phyloP scores from a whole-genome alignment of 2,797 vertebrate genomes.

The Callimico goeldii region DNA sequence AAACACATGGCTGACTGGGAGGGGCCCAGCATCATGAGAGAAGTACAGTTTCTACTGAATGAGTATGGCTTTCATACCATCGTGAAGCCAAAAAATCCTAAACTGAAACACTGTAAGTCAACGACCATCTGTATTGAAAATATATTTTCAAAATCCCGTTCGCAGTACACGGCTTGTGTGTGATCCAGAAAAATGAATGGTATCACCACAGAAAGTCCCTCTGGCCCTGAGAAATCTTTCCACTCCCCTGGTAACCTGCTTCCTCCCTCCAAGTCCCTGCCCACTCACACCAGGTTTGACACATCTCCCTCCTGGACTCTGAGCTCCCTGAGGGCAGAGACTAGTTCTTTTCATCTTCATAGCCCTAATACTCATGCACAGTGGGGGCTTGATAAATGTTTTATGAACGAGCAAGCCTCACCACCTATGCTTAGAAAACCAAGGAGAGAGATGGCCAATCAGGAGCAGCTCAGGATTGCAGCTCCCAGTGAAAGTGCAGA shows the following conservation, averaged over 20 bases:
- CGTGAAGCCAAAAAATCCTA: not conserved
- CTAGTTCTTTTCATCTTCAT: not conserved
- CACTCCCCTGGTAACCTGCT: not conserved
- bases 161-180: not conserved
- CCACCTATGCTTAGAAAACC: not conserved
- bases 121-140: not conserved
- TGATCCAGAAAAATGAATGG: conserved; percentile 5
- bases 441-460: too few species aligned
- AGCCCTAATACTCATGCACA: too few species aligned
- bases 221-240: not conserved
- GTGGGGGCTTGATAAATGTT: not conserved
- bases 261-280: not conserved
- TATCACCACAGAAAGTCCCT: not conserved
- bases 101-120: too few species aligned
- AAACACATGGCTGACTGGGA: not conserved
- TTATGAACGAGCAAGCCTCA: not conserved
- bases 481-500: too few species aligned
- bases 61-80: not conserved
- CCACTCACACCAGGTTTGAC: too few species aligned
- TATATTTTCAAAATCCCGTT: not conserved
- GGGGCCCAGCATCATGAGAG: too few species aligned
- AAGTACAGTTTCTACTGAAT: not conserved
- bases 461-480: too few species aligned
- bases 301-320: not conserved
- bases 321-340: not conserved